These are phyloP conservation scores for Xiphias gladius DNA, from an alignment of 2,113 vertebrate species.

Conservation along the genomic window DNA sequence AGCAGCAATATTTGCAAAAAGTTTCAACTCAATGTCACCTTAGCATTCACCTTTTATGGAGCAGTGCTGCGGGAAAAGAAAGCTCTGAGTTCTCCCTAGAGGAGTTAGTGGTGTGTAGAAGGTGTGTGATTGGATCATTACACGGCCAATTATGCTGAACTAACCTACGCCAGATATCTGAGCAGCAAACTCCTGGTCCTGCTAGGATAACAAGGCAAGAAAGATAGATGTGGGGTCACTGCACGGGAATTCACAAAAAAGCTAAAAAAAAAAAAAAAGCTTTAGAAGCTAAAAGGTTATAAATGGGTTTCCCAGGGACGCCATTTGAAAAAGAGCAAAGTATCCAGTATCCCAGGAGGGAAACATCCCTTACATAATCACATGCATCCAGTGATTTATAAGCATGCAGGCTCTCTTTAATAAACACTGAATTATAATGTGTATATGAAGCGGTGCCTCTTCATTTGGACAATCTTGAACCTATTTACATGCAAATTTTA, in stretches of 20 bases:
- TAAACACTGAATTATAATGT: background rate
- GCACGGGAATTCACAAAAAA: background rate
- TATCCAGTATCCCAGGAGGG: background rate
- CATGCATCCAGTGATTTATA: background rate
- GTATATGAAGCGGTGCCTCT: too few relatives aligned
- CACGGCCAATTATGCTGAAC: constrained; percentile 73
- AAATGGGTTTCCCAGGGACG: background rate
- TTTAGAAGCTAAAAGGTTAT: background rate
- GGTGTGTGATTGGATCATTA: constrained; percentile 70
- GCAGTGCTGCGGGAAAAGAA: background rate
- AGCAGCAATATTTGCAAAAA: constrained; percentile 30
- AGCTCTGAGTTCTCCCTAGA: constrained; percentile 7
- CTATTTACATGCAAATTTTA: background rate
- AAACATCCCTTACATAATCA: background rate
- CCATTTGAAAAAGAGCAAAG: background rate
- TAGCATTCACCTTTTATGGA: constrained; percentile 45
- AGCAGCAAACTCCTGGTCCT: constrained; percentile 44
- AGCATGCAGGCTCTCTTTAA: background rate
- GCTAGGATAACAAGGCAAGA: constrained; percentile 48
- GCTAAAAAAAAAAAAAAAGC: background rate
- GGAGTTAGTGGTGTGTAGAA: constrained; percentile 49
- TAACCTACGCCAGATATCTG: constrained; percentile 46
- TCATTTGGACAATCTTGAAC: too few relatives aligned
- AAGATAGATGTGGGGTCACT: background rate
- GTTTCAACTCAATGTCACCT: constrained; percentile 64